Evolutionary conservation across 2,888 invertebrate genomes (phyloP).

Genomic region (Andrena marginata): DNA sequence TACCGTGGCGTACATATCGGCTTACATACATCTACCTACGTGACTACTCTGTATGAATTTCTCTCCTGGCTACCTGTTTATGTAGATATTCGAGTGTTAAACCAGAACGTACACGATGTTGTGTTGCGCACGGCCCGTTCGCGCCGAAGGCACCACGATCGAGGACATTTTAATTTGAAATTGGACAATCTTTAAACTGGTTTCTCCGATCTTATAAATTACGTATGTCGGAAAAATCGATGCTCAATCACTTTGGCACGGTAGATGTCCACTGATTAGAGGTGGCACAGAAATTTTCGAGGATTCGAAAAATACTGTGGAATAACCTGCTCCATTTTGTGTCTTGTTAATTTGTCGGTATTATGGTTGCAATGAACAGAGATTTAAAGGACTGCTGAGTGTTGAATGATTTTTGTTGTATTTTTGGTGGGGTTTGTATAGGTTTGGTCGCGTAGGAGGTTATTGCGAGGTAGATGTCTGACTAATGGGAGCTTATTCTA

Average conservation of each 20-base stretch:
- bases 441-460: not conserved
- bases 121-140: conserved; percentile 9
- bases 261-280: conserved; percentile 6
- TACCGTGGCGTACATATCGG: conserved; percentile 47
- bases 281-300: not conserved
- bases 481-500: not conserved
- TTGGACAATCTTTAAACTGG: conserved; percentile 23
- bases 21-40: conserved; percentile 58
- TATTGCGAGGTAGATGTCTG: not conserved
- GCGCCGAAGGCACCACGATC: not conserved
- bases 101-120: conserved; percentile 48
- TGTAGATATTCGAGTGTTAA: conserved; percentile 35
- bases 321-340: not conserved
- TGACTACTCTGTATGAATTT: conserved; percentile 51
- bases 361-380: not conserved
- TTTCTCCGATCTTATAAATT: not conserved
- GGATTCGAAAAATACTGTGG: not conserved
- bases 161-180: conserved; percentile 28
- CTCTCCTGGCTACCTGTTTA: conserved; percentile 40
- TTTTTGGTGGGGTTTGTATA: not conserved
- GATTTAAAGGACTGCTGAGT: not conserved
- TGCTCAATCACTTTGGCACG: not conserved
- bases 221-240: not conserved
- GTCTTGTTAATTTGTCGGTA: conserved; percentile 10
- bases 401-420: not conserved